Conservation (phyloP, 1,140 invertebrate genomes). For the Harpegnathos saltator region DNA sequence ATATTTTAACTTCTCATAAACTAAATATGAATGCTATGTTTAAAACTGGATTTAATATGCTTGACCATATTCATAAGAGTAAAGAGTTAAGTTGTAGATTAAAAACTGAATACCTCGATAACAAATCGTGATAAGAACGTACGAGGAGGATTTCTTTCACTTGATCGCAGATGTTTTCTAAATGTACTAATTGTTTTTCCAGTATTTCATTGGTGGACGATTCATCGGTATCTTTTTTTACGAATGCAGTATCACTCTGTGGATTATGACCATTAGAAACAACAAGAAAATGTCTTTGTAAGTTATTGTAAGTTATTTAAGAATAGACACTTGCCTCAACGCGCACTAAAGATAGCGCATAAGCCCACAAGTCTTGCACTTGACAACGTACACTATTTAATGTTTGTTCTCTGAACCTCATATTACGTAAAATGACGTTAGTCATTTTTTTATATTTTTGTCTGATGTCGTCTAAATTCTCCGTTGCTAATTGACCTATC, state of each 20-base stretch:
- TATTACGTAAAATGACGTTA: conserved; percentile 87
- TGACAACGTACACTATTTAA: conserved; percentile 85
- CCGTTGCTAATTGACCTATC: conserved; percentile 88
- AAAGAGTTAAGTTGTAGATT: conserved; percentile 62
- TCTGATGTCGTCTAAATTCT: conserved; percentile 88
- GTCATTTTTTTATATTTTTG: conserved; percentile 87
- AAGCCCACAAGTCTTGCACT: conserved; percentile 86
- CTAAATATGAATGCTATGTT: background rate
- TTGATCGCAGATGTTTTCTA: conserved; percentile 85
- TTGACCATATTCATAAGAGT: conserved; percentile 84
- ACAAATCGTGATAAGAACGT: conserved; percentile 84
- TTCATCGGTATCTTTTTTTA: conserved; percentile 79
- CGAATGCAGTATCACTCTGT: conserved; percentile 83
- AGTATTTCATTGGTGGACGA: conserved; percentile 77
- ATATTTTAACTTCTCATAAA: background rate
- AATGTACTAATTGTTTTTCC: conserved; percentile 81
- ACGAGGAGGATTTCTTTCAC: conserved; percentile 82
- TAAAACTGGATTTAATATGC: conserved; percentile 41
- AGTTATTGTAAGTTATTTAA: conserved; percentile 12
- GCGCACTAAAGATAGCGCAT: conserved; percentile 87
- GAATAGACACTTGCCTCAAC: conserved; percentile 85
- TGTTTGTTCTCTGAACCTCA: conserved; percentile 87
- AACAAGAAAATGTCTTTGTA: background rate
- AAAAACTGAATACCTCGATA: conserved; percentile 84
- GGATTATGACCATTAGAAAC: conserved; percentile 12